Conservation (phyloP, 2,888 invertebrate genomes). For the Cryptus viduatorius region DNA sequence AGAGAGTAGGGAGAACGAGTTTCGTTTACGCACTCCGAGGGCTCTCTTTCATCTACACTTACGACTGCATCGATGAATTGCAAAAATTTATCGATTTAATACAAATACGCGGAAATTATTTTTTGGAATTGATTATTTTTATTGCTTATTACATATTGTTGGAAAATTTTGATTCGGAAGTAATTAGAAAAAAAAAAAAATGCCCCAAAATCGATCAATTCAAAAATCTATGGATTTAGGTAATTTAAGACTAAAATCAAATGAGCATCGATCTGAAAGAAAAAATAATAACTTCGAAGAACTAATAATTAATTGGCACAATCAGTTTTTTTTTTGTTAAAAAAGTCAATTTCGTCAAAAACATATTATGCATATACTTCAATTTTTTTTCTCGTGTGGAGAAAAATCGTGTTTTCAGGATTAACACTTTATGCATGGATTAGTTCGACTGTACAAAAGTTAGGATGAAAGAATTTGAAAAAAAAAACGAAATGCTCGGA, state of each 20-base stretch:
- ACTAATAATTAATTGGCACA: too few species aligned
- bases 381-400: neutral
- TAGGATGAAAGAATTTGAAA: neutral
- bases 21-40: slow-evolving; percentile 45
- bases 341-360: too few species aligned
- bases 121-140: neutral
- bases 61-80: slow-evolving; percentile 15
- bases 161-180: too few species aligned
- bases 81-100: neutral
- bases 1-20: slow-evolving; percentile 63
- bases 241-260: too few species aligned
- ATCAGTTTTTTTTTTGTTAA: too few species aligned
- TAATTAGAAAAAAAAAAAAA: too few species aligned
- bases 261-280: too few species aligned
- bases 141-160: neutral
- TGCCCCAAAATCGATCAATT: too few species aligned
- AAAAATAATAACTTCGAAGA: too few species aligned
- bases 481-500: neutral
- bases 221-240: too few species aligned
- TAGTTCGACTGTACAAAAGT: neutral
- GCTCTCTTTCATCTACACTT: slow-evolving; percentile 18
- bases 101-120: neutral
- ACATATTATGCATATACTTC: too few species aligned
- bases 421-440: neutral
- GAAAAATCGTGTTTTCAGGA: neutral